Conservation (phyloP, 2,888 invertebrate species). For the Eugnorisma glareosa region DNA sequence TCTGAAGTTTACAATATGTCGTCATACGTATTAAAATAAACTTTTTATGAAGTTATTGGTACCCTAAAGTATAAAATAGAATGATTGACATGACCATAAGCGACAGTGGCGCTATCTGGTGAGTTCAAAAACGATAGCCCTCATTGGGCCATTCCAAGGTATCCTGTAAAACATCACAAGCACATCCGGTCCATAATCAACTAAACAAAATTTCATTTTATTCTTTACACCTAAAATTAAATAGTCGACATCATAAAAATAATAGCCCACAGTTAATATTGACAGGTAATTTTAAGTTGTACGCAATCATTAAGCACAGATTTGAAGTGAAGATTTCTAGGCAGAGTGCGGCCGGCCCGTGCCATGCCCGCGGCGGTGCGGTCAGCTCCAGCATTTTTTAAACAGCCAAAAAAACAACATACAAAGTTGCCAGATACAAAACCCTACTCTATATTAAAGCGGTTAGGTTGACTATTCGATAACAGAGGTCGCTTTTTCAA, state of each 20-base stretch:
- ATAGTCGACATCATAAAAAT: constrained; percentile 70
- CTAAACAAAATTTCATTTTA: constrained; percentile 55
- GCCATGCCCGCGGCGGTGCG: constrained; percentile 80
- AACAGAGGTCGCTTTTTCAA: constrained; percentile 61
- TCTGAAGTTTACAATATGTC: too few species aligned
- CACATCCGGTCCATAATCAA: constrained; percentile 41
- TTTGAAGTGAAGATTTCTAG: constrained; percentile 79
- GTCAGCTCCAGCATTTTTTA: constrained; percentile 68
- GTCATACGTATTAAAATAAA: too few species aligned
- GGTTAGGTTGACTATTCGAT: constrained; percentile 64
- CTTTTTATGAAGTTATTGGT: too few species aligned
- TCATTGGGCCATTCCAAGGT: not conserved
- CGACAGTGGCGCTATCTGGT: too few species aligned
- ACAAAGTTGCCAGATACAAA: constrained; percentile 41
- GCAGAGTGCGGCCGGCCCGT: constrained; percentile 79
- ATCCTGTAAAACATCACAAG: constrained; percentile 2
- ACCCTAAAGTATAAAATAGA: too few species aligned
- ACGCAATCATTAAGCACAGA: constrained; percentile 76
- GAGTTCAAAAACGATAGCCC: too few species aligned
- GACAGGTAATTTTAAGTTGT: constrained; percentile 78
- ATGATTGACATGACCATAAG: too few species aligned
- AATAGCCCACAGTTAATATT: constrained; percentile 74
- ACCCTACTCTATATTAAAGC: constrained; percentile 58
- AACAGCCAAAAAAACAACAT: constrained; percentile 64
- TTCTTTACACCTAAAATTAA: constrained; percentile 66